phyloP scores from a whole-genome alignment of 2,113 vertebrate genomes.

The Progne subis region DNA sequence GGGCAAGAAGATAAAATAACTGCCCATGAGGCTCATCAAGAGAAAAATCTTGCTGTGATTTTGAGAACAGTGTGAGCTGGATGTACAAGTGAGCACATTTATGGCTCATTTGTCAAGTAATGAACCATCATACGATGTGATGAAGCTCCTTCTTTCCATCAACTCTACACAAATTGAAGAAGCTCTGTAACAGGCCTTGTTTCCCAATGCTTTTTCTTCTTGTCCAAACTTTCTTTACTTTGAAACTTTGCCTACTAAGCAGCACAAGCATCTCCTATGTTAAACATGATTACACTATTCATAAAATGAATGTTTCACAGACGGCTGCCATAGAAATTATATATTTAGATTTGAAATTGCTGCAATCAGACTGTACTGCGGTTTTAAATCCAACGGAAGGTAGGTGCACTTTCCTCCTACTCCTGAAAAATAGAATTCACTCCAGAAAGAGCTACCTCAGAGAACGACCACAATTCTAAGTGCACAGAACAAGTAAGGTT shows the following conservation, averaged over 20 bases:
- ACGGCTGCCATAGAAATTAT: neutral
- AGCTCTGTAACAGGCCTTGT: neutral
- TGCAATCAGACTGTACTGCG: neutral
- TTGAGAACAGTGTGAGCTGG: neutral
- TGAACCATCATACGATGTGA: neutral
- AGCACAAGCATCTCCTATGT: neutral
- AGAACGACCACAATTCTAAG: neutral
- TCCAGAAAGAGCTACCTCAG: neutral
- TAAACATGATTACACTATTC: neutral
- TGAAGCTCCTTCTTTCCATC: neutral
- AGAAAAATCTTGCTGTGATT: conserved; percentile 39
- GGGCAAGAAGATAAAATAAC: neutral
- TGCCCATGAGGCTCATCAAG: neutral
- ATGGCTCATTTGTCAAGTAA: neutral
- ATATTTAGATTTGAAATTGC: neutral
- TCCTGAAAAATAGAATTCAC: neutral
- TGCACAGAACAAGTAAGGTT: neutral
- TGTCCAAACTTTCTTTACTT: neutral
- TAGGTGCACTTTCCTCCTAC: neutral
- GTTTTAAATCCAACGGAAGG: neutral
- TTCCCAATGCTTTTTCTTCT: neutral
- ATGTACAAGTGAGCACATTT: neutral
- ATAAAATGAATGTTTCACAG: neutral
- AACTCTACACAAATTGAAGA: neutral
- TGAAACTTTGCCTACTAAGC: neutral